phyloP scores from a whole-genome alignment of 2,113 vertebrate species.

The Pristiophorus japonicus region DNA sequence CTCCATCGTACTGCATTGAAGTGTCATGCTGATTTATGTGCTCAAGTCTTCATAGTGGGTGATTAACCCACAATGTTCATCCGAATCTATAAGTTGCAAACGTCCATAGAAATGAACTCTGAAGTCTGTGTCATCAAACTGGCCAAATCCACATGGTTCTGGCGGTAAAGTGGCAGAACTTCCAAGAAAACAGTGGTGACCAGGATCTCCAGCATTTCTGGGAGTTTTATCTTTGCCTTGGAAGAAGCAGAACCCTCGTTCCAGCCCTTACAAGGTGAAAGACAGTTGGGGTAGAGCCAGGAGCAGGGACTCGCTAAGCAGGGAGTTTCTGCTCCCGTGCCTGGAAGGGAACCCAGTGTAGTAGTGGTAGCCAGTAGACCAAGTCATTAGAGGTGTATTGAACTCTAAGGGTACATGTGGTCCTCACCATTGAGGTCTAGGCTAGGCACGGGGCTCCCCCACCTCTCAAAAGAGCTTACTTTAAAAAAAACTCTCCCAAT shows the following conservation, averaged over 20 bases:
- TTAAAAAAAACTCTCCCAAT: neutral
- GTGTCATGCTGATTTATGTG: neutral
- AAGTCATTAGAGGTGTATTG: neutral
- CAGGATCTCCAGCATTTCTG: neutral
- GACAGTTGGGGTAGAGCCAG: neutral
- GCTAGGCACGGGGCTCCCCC: neutral
- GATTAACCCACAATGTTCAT: neutral
- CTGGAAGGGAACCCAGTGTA: neutral
- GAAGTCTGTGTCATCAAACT: neutral
- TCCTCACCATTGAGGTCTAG: neutral
- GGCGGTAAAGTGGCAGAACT: too few relatives aligned
- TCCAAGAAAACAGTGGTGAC: neutral
- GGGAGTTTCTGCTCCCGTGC: neutral
- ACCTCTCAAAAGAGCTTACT: neutral
- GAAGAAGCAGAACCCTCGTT: neutral
- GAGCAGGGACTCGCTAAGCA: neutral
- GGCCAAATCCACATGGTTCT: neutral
- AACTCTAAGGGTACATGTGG: neutral
- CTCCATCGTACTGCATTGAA: neutral
- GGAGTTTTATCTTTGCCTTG: neutral
- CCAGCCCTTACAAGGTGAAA: neutral
- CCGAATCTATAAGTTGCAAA: neutral
- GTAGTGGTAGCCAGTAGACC: neutral
- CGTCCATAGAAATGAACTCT: neutral
- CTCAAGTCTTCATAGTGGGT: neutral